A percentile compares a stretch with the other conserved stretches of the same genome.
These are phyloP conservation scores for Scylla paramamosain DNA, from an alignment of 1,140 invertebrate species.

Conservation along the genomic window DNA sequence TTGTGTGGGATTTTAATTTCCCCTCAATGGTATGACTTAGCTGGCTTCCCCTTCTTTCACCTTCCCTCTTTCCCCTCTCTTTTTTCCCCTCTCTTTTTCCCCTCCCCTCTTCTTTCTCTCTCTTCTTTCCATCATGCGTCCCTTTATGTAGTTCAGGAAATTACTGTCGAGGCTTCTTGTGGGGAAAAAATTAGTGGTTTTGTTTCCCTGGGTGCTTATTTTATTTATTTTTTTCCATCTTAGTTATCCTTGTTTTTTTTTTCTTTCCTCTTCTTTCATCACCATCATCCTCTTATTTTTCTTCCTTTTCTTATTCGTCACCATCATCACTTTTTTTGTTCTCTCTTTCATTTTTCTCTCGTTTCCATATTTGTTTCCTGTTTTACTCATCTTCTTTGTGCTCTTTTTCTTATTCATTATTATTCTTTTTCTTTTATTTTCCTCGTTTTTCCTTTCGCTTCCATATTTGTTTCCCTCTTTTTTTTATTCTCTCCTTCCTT, in stretches of 20 bases:
- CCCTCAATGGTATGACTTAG: background rate
- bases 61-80: background rate
- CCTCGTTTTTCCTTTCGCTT: no score
- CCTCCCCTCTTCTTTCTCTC: slow-evolving; percentile 24
- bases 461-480: no score
- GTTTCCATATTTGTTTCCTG: no score
- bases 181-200: background rate
- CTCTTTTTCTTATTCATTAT: no score
- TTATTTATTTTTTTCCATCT: background rate
- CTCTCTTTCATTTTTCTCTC: no score
- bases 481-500: background rate
- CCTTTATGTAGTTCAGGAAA: background rate
- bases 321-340: no score
- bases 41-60: background rate
- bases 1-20: slow-evolving; percentile 66
- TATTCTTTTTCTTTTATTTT: no score
- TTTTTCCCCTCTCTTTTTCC: background rate
- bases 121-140: background rate
- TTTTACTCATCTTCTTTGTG: no score
- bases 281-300: no score
- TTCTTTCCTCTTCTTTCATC: no score
- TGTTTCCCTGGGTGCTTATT: background rate
- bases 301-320: no score
- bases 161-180: background rate
- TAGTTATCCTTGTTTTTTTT: background rate